Base-by-base conservation (phyloP, 1,140 invertebrate species). In the Psilanteris sp. region DNA sequence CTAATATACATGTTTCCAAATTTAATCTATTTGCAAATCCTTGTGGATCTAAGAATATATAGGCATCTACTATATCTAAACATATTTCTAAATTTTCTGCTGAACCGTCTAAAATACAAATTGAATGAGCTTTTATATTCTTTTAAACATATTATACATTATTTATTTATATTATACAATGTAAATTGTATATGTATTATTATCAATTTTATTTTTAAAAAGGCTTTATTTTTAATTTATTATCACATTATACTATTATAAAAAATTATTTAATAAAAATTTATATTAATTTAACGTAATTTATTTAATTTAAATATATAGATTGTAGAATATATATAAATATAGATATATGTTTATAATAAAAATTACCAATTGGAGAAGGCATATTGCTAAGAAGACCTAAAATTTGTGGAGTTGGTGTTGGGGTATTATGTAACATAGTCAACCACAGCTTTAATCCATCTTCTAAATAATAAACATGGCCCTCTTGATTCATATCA, bases 381-480 rank as follows among this genome's bases (percentile, higher is more conserved):
- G 93, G 90, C 84, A 98, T 91, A 85, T 96, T 95, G 57, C 90
- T 89, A 76, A 94, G 93, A 7, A 98, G 88, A 61, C 92, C 89
- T 76, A 97, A 87, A 26, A 96, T 89, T 5, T 84, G 85, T 1
- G 87, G 82, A 0, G 89, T 91, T 22, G 92, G 85, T 0, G 84
- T 80, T 0, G 93, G 89, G 1, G 93, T 90, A 80, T 95, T 94
- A 81, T 96, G 93, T 43, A 99, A 87, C 7, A 96, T 91, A 2
- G 93, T 92, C 39, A 93, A 88, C 96, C 97, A 98, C 43, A 99
- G 90, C 77, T 96, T 94, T 20, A 98, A 89, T 0, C 95, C 96
- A 88, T 99, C 97, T 87, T 98, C 96, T 68, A 97, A 87, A 29
- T 98, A 90, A 87, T 98, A 98, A 26, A 98, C 92, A 83, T 96